A percentile compares a stretch with the other conserved stretches of the same genome.
Conservation (phyloP, 2,113 vertebrate genomes). For the Tamias sibiricus region DNA sequence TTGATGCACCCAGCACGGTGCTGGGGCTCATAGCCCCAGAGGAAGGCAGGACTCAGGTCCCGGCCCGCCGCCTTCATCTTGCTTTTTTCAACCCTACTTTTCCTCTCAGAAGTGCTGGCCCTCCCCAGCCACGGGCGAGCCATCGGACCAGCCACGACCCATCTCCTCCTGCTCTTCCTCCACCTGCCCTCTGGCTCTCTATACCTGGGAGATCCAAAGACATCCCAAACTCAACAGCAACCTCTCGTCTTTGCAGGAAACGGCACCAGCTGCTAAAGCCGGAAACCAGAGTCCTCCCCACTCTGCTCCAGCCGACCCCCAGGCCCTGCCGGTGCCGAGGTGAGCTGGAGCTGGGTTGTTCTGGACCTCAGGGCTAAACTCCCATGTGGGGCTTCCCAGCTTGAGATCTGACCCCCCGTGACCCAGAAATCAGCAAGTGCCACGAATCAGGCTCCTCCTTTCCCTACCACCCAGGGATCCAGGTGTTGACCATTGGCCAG, state of each 20-base stretch:
- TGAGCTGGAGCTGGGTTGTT: accelerated
- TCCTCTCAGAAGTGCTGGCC: not conserved
- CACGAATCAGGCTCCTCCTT: not conserved
- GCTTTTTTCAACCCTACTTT: not conserved
- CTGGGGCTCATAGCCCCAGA: not conserved
- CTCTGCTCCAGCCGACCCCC: not conserved
- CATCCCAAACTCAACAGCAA: not conserved
- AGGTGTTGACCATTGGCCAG: not conserved
- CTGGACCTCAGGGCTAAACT: not conserved
- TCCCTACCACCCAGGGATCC: not conserved
- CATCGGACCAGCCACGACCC: not conserved
- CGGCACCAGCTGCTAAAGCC: not conserved
- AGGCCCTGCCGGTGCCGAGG: accelerated
- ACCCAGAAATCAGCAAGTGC: accelerated
- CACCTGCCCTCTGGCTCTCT: accelerated
- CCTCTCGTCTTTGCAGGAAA: not conserved
- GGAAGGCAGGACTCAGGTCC: not conserved
- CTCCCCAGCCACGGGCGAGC: not conserved
- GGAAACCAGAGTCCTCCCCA: not conserved
- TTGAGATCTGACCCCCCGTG: not conserved
- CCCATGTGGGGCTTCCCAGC: too few relatives aligned
- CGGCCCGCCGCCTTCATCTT: accelerated
- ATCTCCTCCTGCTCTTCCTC: too few relatives aligned
- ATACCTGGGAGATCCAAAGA: not conserved
- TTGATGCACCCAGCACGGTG: not conserved